phyloP scores from a whole-genome alignment of 2,888 invertebrate genomes.

The Synanthedon vespiformis region DNA sequence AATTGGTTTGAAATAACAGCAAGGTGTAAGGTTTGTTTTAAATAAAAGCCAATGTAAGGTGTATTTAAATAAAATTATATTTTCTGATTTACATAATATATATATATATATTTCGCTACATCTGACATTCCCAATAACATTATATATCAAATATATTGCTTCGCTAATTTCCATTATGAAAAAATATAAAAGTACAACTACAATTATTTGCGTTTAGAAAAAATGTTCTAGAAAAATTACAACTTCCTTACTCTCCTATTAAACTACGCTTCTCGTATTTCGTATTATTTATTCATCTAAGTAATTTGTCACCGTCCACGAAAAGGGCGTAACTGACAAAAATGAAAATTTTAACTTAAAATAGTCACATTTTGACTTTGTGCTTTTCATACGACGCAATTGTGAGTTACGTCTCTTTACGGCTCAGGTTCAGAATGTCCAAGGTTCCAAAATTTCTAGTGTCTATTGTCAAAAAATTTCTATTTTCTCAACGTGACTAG shows the following conservation, averaged over 20 bases:
- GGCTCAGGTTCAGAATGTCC: no score
- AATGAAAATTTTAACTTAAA: no score
- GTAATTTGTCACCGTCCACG: no score
- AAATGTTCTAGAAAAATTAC: constrained; percentile 60
- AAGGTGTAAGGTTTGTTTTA: constrained; percentile 4
- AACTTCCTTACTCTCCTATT: constrained; percentile 39
- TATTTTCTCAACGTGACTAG: no score
- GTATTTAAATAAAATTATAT: constrained; percentile 66
- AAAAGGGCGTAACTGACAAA: no score
- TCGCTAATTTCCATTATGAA: constrained; percentile 52
- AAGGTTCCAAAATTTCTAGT: no score
- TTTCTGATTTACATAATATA: constrained; percentile 54
- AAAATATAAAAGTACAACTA: constrained; percentile 66
- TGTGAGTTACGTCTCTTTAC: no score
- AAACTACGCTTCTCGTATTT: constrained; percentile 47
- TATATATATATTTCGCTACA: constrained; percentile 49
- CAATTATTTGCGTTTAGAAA: constrained; percentile 44
- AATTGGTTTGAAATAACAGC: no score
- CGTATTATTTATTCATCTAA: constrained; percentile 58
- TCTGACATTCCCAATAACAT: constrained; percentile 41
- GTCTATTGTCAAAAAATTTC: no score
- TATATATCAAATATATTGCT: constrained; percentile 68
- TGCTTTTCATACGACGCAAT: no score
- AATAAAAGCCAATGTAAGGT: constrained; percentile 36
- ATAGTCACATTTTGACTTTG: no score